Percentiles rank a stretch among this genome's conserved stretches.
These are phyloP conservation scores for Drosophila repletoides DNA, from an alignment of 1,140 invertebrate species.

Conservation along the genomic window DNA sequence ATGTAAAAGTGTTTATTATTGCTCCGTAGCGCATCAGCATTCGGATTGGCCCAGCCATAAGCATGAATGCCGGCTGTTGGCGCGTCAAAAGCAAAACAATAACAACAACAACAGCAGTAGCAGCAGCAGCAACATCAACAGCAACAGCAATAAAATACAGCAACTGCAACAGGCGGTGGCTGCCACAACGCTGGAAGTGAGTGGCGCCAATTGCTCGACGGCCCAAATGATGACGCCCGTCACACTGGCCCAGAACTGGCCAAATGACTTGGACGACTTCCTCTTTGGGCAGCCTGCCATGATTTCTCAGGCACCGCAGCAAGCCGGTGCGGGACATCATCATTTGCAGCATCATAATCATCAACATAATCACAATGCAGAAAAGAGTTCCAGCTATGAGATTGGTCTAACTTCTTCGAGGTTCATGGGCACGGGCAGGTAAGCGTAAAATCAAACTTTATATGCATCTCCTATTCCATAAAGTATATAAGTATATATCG, in stretches of 20 bases:
- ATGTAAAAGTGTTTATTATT: constrained; percentile 89
- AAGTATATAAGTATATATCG: no score
- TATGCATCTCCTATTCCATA: no score
- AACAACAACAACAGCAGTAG: constrained; percentile 59
- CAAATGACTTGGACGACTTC: constrained; percentile 54
- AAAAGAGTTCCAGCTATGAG: constrained; percentile 73
- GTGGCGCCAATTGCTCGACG: constrained; percentile 64
- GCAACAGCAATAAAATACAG: constrained; percentile 46
- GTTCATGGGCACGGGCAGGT: constrained; percentile 73
- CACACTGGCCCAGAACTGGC: constrained; percentile 63
- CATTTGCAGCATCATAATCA: constrained; percentile 25
- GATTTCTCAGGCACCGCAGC: not conserved
- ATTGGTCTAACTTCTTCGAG: constrained; percentile 67
- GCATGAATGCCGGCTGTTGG: constrained; percentile 82
- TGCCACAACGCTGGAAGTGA: constrained; percentile 56
- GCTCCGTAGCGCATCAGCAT: constrained; percentile 90
- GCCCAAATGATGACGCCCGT: constrained; percentile 69
- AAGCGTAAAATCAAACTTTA: no score
- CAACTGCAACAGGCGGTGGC: constrained; percentile 70
- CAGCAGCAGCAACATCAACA: constrained; percentile 49
- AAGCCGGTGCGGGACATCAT: constrained; percentile 1
- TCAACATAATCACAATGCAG: constrained; percentile 45
- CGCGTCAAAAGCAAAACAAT: constrained; percentile 57
- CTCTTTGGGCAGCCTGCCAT: constrained; percentile 43
- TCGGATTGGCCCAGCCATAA: constrained; percentile 90